Conservation (phyloP, 2,113 vertebrate genomes). For the Theropithecus gelada region DNA sequence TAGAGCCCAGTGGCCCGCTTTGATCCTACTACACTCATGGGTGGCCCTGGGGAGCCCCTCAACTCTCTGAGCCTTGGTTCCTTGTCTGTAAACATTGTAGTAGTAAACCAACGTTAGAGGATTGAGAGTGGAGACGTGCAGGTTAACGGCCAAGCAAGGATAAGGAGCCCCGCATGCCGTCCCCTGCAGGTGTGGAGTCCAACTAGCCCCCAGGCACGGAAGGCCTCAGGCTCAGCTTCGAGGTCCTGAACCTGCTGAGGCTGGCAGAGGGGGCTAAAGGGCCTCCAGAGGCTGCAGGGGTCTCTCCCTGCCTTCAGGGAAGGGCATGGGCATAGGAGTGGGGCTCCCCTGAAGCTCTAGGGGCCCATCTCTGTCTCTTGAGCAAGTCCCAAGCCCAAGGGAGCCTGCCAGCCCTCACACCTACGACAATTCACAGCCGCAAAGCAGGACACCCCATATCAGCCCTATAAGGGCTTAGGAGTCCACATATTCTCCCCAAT, state of each 20-base stretch:
- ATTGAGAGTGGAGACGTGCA: background rate
- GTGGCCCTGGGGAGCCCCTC: background rate
- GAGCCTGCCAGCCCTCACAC: background rate
- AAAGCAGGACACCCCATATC: background rate
- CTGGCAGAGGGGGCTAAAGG: background rate
- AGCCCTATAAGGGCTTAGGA: background rate
- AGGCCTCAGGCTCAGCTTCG: background rate
- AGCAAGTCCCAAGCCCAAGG: background rate
- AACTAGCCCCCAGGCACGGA: background rate
- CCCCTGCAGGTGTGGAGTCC: background rate
- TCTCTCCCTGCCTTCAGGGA: background rate
- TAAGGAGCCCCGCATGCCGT: fast-evolving
- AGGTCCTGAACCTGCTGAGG: background rate
- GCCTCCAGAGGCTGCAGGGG: background rate
- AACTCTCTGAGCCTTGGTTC: background rate
- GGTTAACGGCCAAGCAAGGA: background rate
- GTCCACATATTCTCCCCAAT: background rate
- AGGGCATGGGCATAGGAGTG: background rate
- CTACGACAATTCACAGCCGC: background rate
- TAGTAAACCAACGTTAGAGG: background rate
- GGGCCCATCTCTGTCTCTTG: background rate
- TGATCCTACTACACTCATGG: fast-evolving
- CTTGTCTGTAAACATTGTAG: background rate
- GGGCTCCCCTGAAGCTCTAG: background rate
- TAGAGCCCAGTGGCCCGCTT: background rate